Evolutionary conservation across 2,888 invertebrate species (phyloP).

Genomic region (Biston stratarius): DNA sequence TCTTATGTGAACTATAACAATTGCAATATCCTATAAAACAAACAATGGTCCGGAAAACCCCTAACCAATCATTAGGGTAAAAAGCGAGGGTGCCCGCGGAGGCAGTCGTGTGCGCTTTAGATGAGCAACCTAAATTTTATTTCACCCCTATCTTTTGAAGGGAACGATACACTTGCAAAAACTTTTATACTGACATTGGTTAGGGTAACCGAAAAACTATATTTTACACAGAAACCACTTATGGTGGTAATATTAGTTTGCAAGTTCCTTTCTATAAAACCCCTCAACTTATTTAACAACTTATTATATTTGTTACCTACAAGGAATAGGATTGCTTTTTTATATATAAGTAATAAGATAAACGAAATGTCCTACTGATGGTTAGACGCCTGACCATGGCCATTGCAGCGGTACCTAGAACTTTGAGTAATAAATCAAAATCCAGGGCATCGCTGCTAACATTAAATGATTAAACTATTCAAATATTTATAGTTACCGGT

Average conservation of each 20-base stretch:
- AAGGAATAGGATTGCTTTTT: no score
- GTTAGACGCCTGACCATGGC: no score
- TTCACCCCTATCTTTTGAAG: slow-evolving; percentile 53
- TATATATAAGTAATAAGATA: no score
- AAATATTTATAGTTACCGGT: no score
- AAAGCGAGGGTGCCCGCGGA: slow-evolving; percentile 60
- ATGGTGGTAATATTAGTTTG: not conserved
- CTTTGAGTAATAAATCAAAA: no score
- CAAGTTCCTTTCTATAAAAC: not conserved
- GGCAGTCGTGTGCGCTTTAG: slow-evolving; percentile 58
- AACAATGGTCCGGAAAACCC: slow-evolving; percentile 73
- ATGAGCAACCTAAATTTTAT: slow-evolving; percentile 70
- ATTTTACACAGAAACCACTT: slow-evolving; percentile 9
- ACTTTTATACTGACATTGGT: slow-evolving; percentile 31
- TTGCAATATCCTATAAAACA: slow-evolving; percentile 61
- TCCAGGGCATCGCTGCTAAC: no score
- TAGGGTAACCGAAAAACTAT: slow-evolving; percentile 23
- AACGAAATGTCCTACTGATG: no score
- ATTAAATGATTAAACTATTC: no score
- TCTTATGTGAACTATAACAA: slow-evolving; percentile 44
- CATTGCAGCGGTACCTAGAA: no score
- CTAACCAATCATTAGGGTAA: slow-evolving; percentile 70
- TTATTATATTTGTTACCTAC: no score
- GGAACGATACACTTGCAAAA: slow-evolving; percentile 33
- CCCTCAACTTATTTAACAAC: not conserved